These are phyloP conservation scores for Cerastoderma edule DNA, from an alignment of 2,888 invertebrate species.

Conservation along the genomic window DNA sequence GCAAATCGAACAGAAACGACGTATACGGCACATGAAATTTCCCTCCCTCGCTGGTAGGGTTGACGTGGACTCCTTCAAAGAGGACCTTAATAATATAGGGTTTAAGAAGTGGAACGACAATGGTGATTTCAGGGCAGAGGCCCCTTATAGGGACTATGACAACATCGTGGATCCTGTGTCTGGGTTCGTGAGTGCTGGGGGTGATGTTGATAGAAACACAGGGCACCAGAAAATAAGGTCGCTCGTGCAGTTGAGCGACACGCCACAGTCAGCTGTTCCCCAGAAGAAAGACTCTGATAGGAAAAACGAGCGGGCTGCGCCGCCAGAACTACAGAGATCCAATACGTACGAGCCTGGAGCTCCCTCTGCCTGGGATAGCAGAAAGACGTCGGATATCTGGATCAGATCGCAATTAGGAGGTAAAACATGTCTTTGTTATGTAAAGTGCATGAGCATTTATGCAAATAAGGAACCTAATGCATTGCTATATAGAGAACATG, in stretches of 20 bases:
- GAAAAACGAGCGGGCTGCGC: constrained; percentile 68
- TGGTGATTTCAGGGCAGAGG: constrained; percentile 76
- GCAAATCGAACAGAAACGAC: constrained; percentile 77
- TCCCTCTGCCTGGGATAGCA: constrained; percentile 81
- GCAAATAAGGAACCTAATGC: too few relatives aligned
- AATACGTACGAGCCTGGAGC: constrained; percentile 77
- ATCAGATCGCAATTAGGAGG: constrained; percentile 80
- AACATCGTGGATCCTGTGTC: constrained; percentile 82
- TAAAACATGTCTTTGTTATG: too few relatives aligned
- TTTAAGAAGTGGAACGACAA: constrained; percentile 79
- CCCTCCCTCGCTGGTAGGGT: constrained; percentile 74
- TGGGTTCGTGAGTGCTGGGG: constrained; percentile 81
- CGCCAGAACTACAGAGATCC: constrained; percentile 74
- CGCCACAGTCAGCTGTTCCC: constrained; percentile 77
- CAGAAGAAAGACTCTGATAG: constrained; percentile 72
- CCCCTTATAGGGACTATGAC: constrained; percentile 79
- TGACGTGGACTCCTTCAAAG: constrained; percentile 78
- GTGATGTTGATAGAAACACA: constrained; percentile 79
- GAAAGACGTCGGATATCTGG: constrained; percentile 76
- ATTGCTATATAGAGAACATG: too few relatives aligned
- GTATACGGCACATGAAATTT: constrained; percentile 79
- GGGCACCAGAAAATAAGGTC: constrained; percentile 75
- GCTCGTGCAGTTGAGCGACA: constrained; percentile 76
- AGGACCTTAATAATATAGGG: constrained; percentile 59
- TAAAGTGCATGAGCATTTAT: too few relatives aligned